Percentiles rank a stretch among this genome's conserved stretches.
These are phyloP conservation scores for Cherax quadricarinatus DNA, from an alignment of 1,140 invertebrate genomes.

Conservation along the genomic window DNA sequence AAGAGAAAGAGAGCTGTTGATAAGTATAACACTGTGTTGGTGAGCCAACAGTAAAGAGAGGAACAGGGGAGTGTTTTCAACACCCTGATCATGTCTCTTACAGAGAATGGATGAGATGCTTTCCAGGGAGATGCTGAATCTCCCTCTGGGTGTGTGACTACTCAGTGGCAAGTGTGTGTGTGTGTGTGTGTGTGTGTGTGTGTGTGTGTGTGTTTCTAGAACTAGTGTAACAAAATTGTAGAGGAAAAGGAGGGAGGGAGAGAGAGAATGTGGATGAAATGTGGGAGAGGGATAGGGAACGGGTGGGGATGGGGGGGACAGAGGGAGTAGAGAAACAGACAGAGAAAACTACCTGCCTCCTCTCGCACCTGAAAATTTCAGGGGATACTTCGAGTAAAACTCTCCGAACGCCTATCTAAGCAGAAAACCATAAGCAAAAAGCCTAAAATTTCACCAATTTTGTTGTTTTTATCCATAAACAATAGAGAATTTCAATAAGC, in stretches of 20 bases:
- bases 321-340: background rate
- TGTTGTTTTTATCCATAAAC: no score
- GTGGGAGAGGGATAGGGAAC: background rate
- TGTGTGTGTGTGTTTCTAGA: background rate
- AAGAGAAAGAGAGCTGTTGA: background rate
- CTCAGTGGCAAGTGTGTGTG: no score
- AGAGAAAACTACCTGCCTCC: conserved; percentile 15
- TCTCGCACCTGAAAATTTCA: background rate
- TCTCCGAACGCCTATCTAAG: background rate
- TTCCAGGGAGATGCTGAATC: no score
- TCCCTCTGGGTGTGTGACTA: no score
- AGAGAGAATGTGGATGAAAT: no score
- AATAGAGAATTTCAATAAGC: background rate
- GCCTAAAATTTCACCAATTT: no score
- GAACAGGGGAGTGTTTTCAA: no score
- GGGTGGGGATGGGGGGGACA: background rate
- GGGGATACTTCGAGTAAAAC: background rate
- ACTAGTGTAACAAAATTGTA: no score
- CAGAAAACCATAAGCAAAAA: background rate
- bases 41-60: no score
- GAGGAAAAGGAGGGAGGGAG: background rate
- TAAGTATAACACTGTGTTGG: no score
- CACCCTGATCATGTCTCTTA: no score
- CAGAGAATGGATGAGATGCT: no score
- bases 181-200: background rate